A percentile compares a stretch with the other conserved stretches of the same genome.
phyloP scores from a whole-genome alignment of 35 echinoderm and acorn worm genomes.

The Nesometra sesokonis region DNA sequence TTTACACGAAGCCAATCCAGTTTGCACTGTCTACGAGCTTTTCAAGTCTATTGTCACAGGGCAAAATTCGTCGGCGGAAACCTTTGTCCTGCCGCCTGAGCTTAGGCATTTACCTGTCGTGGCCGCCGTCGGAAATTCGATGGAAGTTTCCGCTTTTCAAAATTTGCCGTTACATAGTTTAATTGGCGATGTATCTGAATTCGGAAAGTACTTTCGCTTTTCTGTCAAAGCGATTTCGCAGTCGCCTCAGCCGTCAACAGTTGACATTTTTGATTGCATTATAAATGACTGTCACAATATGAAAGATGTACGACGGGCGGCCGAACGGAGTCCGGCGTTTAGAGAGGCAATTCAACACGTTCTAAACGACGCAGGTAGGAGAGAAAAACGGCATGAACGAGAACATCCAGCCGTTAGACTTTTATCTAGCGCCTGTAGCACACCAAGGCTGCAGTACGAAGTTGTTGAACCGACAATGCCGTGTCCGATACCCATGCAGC shows the following conservation, averaged over 20 bases:
- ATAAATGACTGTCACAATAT: background rate
- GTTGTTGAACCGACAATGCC: background rate
- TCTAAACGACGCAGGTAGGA: background rate
- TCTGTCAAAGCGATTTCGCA: background rate
- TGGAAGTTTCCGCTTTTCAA: background rate
- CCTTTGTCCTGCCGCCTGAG: background rate
- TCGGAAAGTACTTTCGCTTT: background rate
- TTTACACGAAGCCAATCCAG: background rate
- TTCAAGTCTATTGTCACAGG: background rate
- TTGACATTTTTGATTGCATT: background rate
- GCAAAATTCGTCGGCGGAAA: background rate
- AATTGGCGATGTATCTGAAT: background rate
- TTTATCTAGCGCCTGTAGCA: background rate
- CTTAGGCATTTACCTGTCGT: background rate
- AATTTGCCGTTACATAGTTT: background rate
- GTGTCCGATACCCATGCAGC: background rate
- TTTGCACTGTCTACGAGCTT: background rate
- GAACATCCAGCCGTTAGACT: background rate
- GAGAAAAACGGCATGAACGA: background rate
- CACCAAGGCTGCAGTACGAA: background rate
- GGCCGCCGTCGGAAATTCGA: background rate
- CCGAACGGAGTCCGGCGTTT: background rate
- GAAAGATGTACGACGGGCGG: background rate
- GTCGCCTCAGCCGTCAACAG: background rate
- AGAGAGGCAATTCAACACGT: background rate